Evolutionary conservation across 2,797 vertebrate genomes (phyloP).

Genomic region (Lemur catta): DNA sequence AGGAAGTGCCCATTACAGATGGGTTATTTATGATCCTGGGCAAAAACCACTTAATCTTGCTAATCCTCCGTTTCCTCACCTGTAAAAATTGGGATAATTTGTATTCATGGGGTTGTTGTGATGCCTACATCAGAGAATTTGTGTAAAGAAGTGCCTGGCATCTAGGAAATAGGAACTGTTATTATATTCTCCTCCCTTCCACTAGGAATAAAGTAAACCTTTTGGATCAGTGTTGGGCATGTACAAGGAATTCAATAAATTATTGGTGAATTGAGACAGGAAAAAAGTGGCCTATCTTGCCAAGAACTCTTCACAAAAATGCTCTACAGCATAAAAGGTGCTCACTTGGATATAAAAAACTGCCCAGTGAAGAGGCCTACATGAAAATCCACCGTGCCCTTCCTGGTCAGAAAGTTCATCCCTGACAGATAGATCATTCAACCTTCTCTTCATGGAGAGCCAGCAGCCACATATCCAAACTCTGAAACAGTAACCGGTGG

Average conservation of each 20-base stretch:
- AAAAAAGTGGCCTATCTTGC: neutral
- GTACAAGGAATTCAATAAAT: neutral
- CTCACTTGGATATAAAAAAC: neutral
- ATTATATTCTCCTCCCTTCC: neutral
- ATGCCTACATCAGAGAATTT: neutral
- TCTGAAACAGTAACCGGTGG: neutral
- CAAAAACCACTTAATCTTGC: neutral
- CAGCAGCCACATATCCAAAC: neutral
- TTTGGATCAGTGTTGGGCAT: neutral
- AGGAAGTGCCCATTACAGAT: neutral
- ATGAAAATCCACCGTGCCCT: neutral
- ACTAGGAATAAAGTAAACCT: neutral
- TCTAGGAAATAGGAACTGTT: neutral
- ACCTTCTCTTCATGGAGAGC: neutral
- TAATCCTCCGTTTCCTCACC: neutral
- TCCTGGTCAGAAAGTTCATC: neutral
- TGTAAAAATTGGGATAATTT: conserved; percentile 3
- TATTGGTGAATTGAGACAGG: neutral
- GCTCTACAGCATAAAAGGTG: neutral
- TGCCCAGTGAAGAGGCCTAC: neutral
- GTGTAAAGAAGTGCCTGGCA: neutral
- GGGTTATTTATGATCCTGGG: neutral
- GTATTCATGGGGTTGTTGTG: neutral
- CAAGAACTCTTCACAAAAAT: neutral
- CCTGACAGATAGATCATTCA: neutral